Base-by-base conservation (phyloP, 1,140 invertebrate genomes). In the Hirudo medicinalis region DNA sequence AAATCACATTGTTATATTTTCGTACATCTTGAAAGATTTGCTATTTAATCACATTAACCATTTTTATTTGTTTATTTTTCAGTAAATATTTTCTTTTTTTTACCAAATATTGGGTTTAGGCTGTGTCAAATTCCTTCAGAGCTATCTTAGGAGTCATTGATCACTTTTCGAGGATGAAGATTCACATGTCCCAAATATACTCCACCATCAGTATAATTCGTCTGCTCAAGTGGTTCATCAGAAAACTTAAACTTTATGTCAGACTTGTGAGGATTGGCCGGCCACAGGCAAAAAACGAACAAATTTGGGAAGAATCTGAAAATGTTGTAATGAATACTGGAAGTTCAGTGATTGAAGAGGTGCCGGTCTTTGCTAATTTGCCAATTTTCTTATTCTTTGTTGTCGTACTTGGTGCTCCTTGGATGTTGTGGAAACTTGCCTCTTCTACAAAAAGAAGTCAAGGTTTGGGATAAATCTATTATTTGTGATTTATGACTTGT, bases 101-200 rank as follows among this genome's bases (percentile, higher is more conserved):
- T 25, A n/a, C 29, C 19, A 11, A 25, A 63, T 22, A 17, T 63
- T 25, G 11, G 19, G 3, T 32, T n/a, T 70, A 74, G 20, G 93
- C 94, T 25, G 86, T 97, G 76, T 91, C 93, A 19, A 94, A 89
- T 80, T 96, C 94, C 9, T 97, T 97, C 80, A 85, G 90, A 78
- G 94, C 94, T 60, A 91, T 97, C 75, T 83, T 97, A 53, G 91
- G 92, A 69, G 93, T 97, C 1, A 93, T 93, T 49, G 92, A 97
- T 75, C 94, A 96, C 82, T 89, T 97, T 82, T 88, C 89, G 8
- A 83, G 89, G 75, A 80, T 97, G 69, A 86, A 90, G 71, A 86
- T 86, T 17, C 87, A 94, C 75, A 88, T 97, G 54, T 40, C 57
- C 22, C 70, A 72, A 43, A 68, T 96, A 72, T 88, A 92, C 83